Base-by-base conservation (phyloP, 2,797 vertebrate genomes). In the Amblyraja radiata region DNA sequence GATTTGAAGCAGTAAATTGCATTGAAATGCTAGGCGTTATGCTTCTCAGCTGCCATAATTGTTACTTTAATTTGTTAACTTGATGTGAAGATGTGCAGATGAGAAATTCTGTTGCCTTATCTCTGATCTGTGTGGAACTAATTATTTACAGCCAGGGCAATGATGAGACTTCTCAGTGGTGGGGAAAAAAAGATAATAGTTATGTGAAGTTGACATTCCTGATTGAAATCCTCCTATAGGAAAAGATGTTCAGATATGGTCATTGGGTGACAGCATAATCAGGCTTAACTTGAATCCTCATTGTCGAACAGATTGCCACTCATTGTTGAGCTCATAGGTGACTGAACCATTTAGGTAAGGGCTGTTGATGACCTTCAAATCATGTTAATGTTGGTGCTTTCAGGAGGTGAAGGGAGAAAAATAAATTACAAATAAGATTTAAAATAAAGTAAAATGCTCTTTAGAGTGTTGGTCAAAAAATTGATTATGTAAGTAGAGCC, bases 211-310 rank as follows among this genome's bases (percentile, higher is more conserved):
- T 88, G n/a, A 68, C 16, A 65, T 88, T 68, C 83, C 11, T 84
- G 14, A 32, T 84, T 86, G 13, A 86, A 86, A 86, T 86, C 58
- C 83, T 84, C 25, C 7, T 61, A 58, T 58, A 28, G 58, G 58
- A 16, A 28, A 63, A 16, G 23, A 61, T n/a, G 9, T 88, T 61
- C 54, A 88, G 61, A 18, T 46, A 46, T 68, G n/a, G 83, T 88
- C 84, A 88, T 68, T 63, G n/a, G n/a, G 16, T 88, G 84, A 88
- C 84, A 88, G 83, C 83, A 86, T 86, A 86, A 86, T 86, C 83
- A 86, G 81, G 1, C 54, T 63, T 88, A 63, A 32, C 3, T 61
- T 88, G 61, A 68, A 32, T 68, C n/a, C 32, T 65, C n/a, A 36
- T 21, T 32, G 84, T 88, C n/a, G 36, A n/a, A 7, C 32, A 68